Conservation (phyloP, 2,888 invertebrate species). For the Drosophila ustulata region DNA sequence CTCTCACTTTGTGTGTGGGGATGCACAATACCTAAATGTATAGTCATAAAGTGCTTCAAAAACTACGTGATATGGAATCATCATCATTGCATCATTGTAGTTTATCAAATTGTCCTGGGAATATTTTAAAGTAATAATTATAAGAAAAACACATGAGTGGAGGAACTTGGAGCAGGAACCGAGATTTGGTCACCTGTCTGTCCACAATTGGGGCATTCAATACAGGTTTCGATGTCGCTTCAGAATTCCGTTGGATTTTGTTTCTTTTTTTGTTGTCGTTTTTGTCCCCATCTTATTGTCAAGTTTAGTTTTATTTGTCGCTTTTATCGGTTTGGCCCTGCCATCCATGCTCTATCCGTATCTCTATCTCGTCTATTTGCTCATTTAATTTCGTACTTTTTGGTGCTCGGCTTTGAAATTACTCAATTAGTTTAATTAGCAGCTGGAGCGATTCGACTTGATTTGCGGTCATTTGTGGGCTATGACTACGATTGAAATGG, state of each 20-base stretch:
- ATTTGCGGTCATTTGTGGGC: conserved; percentile 60
- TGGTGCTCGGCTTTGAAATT: conserved; percentile 69
- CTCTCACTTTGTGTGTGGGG: too few species aligned
- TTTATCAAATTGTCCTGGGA: too few species aligned
- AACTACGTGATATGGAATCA: too few species aligned
- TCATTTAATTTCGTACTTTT: conserved; percentile 71
- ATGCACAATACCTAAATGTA: conserved; percentile 20
- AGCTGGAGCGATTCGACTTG: conserved; percentile 59
- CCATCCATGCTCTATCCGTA: conserved; percentile 19
- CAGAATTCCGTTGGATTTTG: conserved; percentile 28
- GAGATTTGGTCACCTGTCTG: conserved; percentile 38
- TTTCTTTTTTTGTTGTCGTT: not conserved
- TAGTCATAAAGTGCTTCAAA: conserved; percentile 31
- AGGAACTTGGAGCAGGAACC: conserved; percentile 27
- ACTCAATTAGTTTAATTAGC: conserved; percentile 84
- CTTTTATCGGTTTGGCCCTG: conserved; percentile 34
- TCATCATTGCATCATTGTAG: too few species aligned
- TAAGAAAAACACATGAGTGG: conserved; percentile 31
- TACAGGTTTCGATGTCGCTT: conserved; percentile 65
- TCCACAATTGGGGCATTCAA: conserved; percentile 26
- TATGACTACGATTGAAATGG: conserved; percentile 50
- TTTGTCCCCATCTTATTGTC: not conserved
- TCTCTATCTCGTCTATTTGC: conserved; percentile 61
- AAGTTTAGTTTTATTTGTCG: conserved; percentile 35
- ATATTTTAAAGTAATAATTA: too few species aligned